Base-by-base conservation (phyloP, 2,797 vertebrate species). In the Triplophysa yarkandensis region DNA sequence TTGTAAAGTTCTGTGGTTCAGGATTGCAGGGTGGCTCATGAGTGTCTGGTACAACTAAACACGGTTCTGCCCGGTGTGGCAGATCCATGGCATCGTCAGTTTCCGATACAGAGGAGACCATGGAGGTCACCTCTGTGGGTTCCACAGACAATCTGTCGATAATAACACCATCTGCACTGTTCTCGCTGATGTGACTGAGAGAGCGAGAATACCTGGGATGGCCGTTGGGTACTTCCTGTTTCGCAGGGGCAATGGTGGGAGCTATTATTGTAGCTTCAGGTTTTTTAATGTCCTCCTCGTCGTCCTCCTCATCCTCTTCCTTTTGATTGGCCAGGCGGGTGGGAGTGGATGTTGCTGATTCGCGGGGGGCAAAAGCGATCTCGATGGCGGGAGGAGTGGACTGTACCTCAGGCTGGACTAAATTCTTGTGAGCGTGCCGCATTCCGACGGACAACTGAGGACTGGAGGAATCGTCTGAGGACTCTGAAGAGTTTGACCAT, bases 141-240 rank as follows among this genome's bases (percentile, higher is more conserved):
- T 90, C 88, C 16, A 52, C 79, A 0, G 63, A 44, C 2, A 73
- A 77, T 73, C 84, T 85, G 48, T 90, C 89, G 0, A 54, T 74
- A 76, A 91, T 43, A 0, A 85, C 75, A n/a, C 88, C 92, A 0
- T 98, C 97, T 55, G 91, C 87, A 0, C 96, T 97, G 83, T 86
- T 90, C 80, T 98, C 97, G 0, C 97, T 99, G 73, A 98, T 99
- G 85, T 97, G 96, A 86, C 97, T 98, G 69, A 99, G 91, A 80
- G 95, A 96, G 76, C 95, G 92, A 0, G 86, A 93, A 80, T 92
- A 96, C 77, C 87, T 91, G 65, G 90, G 72, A 0, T 93, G 92
- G 54, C 92, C 93, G 0, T 91, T 93, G 71, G 86, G 89, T 77
- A 92, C 77, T 0, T 46, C 57, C 16, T 10, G 55, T 8, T 82